Base-by-base conservation (phyloP, 1,140 invertebrate species). In the Leptopilina clavipes region DNA sequence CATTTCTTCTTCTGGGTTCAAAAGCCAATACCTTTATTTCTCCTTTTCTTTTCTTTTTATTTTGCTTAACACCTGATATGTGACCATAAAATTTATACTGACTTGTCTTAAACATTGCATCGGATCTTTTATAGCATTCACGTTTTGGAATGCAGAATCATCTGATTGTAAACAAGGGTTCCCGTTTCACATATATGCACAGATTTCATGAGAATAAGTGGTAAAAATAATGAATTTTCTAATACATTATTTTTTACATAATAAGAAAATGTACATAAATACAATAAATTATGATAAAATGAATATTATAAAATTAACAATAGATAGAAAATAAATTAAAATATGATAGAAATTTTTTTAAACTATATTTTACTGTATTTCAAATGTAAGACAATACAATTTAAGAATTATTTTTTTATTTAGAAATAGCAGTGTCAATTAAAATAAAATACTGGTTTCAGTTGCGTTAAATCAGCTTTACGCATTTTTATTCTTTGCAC, bases 401-500 rank as follows among this genome's bases (percentile, higher is more conserved):
- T 1, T 31, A 48, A 10, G 9, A 18, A 54, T 18, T 54, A 7
- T 8, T 54, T 54, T 19, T 54, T 8, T 54, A 54, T 8, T 54
- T 54, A 1, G 7, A 54, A 18, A 54, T 54, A 2, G n/a, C n/a
- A 52, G 1, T 19, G 17, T 3, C 25, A 31, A 31, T 31, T 31
- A 10, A 54, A 11, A 54, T 8, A 17, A 54, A 17, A 54, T 54
- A 17, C 14, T 9, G 18, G 10, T 31, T 65, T 65, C 22, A 65
- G 12, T 65, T 3, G 56, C 19, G 11, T 52, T 52, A 52, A 52
- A 11, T 44, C 59, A n/a, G 12, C 17, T 43, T 70, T 22, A 59
- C 37, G 17, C 74, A 78, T 77, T 52, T 71, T 52, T 14, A 82
- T 82, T 82, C 81, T 19, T 71, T 65, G 44, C 76, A 77, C 77